Evolutionary conservation across 2,888 invertebrate species (phyloP).

Genomic region (Apeira syringaria): DNA sequence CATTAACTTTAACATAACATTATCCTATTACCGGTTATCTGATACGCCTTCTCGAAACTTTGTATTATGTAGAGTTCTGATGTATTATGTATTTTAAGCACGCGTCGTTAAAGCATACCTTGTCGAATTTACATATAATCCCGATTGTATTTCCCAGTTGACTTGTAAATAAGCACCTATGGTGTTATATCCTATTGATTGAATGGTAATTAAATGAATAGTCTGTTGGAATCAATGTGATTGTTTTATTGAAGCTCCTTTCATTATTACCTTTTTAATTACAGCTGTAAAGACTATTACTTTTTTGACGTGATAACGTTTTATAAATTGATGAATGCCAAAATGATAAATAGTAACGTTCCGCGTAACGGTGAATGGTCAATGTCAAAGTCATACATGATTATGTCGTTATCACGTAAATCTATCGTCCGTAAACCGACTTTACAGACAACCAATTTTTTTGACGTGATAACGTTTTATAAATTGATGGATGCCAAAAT

Average conservation of each 20-base stretch:
- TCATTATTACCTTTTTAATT: not conserved
- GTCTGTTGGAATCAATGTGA: conserved; percentile 71
- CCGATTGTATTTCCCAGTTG: conserved; percentile 45
- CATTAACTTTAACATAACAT: conserved; percentile 24
- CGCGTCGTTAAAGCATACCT: conserved; percentile 47
- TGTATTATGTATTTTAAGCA: conserved; percentile 55
- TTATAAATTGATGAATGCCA: no score
- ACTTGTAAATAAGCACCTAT: conserved; percentile 79
- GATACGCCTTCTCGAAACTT: conserved; percentile 42
- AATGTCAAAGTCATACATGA: no score
- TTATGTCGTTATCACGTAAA: no score
- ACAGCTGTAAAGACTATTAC: no score
- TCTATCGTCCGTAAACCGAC: no score
- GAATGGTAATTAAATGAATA: conserved; percentile 78
- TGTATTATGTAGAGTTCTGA: conserved; percentile 50
- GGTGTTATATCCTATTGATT: conserved; percentile 72
- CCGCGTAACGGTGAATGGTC: no score
- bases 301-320: no score
- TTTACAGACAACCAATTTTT: no score
- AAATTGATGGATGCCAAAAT: no score
- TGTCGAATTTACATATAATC: conserved; percentile 48
- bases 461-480: no score
- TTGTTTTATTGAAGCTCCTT: conserved; percentile 52
- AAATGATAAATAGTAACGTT: no score
- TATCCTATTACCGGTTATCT: conserved; percentile 12